Base-by-base conservation (phyloP, 2,113 vertebrate species). In the Colinus virginianus region DNA sequence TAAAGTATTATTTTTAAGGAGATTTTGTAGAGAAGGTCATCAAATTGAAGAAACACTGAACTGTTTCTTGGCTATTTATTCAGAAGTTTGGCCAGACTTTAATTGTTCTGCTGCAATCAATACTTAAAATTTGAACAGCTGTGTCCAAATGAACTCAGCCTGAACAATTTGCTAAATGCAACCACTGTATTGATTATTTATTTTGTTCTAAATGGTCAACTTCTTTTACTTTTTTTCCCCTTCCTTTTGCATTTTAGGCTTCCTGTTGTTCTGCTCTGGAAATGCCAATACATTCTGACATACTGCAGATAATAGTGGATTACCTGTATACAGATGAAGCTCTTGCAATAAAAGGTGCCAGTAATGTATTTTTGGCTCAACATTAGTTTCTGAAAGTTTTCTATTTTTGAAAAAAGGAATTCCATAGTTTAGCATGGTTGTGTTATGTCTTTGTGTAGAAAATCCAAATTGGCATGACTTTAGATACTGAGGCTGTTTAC, bases 311-410 rank as follows among this genome's bases (percentile, higher is more conserved):
- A 95, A 98, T 99, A 91, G 96, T 99, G 40, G 98, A 99, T 97
- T 99, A 99, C 94, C 97, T 99, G 93, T 99, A 99, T 91, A 99
- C 98, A 32, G 99, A 99, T 93, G 99, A 99, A 97, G 98, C 98
- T 90, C 95, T 98, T 90, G 96, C 97, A 11, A 95, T 99, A 89
- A 99, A 98, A 99, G 99, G 99, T 99, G 96, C 67, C 61, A 34
- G 90, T 64, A 51, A 69, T 79, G 28, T 21, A 34, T 93, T 91
- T 66, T 79, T n/a, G 63, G 11, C 18, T 49, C 25, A 81, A 1
- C 36, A 66, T 5, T 66, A 89, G 6, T 26, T 92, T 6, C 55
- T 89, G 49, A 13, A 49, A 5, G n/a, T 67, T 78, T 64, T 64
- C 0, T 61, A 6, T 64, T 17, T 30, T 83, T 90, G 64, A 30